Base-by-base conservation (phyloP, 2,888 invertebrate species). In the Chymomyza fuscimana region DNA sequence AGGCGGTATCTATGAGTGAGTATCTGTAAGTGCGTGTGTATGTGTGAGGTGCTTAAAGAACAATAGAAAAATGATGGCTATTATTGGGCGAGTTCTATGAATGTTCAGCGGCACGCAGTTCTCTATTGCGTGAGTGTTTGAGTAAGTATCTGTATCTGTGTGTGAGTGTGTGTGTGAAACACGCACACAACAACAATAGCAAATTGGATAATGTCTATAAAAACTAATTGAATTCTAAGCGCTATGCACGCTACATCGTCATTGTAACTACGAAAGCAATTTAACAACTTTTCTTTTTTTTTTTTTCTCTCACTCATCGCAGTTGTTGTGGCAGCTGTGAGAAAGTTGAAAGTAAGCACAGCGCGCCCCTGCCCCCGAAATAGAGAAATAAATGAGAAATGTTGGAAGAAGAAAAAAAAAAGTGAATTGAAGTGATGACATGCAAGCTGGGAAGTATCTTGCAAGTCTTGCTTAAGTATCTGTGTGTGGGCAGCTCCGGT, bases 181-280 rank as follows among this genome's bases (percentile, higher is more conserved):
- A 83, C 82, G 81, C 88, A 86, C 87, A 60, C 74, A 19, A 59
- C 52, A 56, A 63, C 65, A 77, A 81, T 75, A 80, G 80, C 88
- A 88, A 85, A 85, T 85, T 85, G 85, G 85, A 85, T 85, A 85
- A 85, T 88, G 85, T 85, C 88, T 85, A 85, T 85, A 85, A 85
- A 85, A 85, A 88, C 85, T 85, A 85, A 85, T 85, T 88, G 85
- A 85, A 85, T 85, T 88, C 88, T 85, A 85, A 85, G 88, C 85
- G 88, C 85, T 85, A 82, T 68, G 75, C 84, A 84, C 84, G 87
- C 86, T 79, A 54, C 58, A 58, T 58, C 58, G 58, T 58, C 58
- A 58, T 58, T 25, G 58, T 25, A 19, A 58, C 58, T 58, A 80
- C 60, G 36, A 60, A 60, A 60, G 60, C 40, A 60, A 60, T 60